These are phyloP conservation scores for Spilarctia lutea DNA, from an alignment of 2,888 invertebrate species.

Conservation along the genomic window DNA sequence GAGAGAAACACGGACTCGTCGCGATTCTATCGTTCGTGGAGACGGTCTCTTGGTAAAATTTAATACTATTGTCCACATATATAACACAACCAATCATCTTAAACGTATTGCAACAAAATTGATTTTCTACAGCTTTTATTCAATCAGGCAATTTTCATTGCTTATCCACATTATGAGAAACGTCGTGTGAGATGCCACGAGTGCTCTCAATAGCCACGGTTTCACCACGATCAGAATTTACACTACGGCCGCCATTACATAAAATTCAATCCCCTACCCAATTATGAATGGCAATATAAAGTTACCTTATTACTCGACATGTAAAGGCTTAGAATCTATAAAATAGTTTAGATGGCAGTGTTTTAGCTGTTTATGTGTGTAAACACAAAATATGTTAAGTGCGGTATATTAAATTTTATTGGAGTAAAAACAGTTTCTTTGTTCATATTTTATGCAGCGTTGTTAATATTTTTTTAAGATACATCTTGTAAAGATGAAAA, in stretches of 20 bases:
- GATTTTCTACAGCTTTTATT: neutral
- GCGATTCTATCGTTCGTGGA: too few species aligned
- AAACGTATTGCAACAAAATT: neutral
- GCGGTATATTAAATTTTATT: neutral
- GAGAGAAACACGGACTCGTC: too few species aligned
- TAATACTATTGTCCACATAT: neutral
- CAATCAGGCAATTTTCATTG: neutral
- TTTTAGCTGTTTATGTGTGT: neutral
- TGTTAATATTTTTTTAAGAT: neutral
- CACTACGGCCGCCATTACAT: slow-evolving; percentile 68
- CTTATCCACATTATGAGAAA: slow-evolving; percentile 42
- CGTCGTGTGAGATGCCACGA: slow-evolving; percentile 55
- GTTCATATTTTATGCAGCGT: neutral
- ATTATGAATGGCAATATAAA: slow-evolving; percentile 69
- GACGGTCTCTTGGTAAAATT: neutral
- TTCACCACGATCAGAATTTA: slow-evolving; percentile 70
- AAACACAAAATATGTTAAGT: neutral
- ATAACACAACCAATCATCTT: neutral
- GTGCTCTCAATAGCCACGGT: slow-evolving; percentile 67
- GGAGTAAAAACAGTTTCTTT: neutral
- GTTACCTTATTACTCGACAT: slow-evolving; percentile 38
- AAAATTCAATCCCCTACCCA: slow-evolving; percentile 72
- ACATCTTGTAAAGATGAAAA: neutral
- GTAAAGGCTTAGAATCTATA: neutral
- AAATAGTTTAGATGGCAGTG: slow-evolving; percentile 1